A percentile compares a stretch with the other conserved stretches of the same genome.
These are phyloP conservation scores for Desoria tigrina DNA, from an alignment of 2,888 invertebrate species.

Conservation along the genomic window DNA sequence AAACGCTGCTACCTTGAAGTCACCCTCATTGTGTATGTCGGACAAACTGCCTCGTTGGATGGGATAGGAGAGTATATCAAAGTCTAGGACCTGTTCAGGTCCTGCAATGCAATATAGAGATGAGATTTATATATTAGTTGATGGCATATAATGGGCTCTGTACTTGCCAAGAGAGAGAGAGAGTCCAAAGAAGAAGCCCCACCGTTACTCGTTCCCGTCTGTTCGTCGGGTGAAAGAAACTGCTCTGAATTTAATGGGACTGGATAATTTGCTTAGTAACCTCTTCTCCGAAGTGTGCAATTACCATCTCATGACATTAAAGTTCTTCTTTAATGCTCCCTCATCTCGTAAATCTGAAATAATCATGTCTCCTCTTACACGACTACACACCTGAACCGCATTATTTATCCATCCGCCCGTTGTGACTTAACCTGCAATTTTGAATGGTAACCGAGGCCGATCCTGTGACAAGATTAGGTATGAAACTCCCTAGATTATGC, in stretches of 20 bases:
- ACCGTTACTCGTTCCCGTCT: background rate
- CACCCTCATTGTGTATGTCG: background rate
- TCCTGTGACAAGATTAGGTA: too few species aligned
- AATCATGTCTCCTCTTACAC: conserved; percentile 31
- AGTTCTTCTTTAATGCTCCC: conserved; percentile 21
- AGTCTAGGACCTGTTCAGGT: too few species aligned
- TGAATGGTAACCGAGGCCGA: too few species aligned
- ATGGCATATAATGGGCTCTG: background rate
- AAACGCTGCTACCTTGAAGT: conserved; percentile 25
- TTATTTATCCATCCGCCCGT: conserved; percentile 7
- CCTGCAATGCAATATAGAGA: too few species aligned
- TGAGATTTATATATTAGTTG: too few species aligned
- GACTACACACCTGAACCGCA: conserved; percentile 34
- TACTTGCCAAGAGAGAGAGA: background rate
- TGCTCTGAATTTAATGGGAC: conserved; percentile 24
- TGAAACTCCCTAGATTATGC: too few species aligned
- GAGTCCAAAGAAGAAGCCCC: background rate
- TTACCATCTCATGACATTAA: conserved; percentile 22
- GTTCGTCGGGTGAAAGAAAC: conserved; percentile 9
- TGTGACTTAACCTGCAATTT: background rate
- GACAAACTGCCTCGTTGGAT: too few species aligned
- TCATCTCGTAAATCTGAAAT: conserved; percentile 37
- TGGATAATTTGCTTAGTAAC: conserved; percentile 30
- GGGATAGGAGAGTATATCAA: too few species aligned
- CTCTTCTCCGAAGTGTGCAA: conserved; percentile 15